A percentile compares a stretch with the other conserved stretches of the same genome.
These are phyloP conservation scores for Drosophila neutralis DNA, from an alignment of 2,888 invertebrate genomes.

Conservation along the genomic window DNA sequence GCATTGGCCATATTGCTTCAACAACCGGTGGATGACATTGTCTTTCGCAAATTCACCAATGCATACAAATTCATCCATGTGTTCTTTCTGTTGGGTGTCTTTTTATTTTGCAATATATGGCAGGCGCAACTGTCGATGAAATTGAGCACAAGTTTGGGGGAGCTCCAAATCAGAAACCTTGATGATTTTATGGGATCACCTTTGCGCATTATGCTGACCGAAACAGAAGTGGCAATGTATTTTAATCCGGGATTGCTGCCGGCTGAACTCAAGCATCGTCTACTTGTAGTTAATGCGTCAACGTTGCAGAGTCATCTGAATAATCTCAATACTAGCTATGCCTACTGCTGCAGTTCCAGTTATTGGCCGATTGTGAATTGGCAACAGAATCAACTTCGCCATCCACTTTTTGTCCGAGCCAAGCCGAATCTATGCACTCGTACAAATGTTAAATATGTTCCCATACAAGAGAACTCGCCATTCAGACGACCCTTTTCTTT, in stretches of 20 bases:
- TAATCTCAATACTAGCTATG: slow-evolving; percentile 53
- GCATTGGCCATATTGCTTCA: slow-evolving; percentile 12
- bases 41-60: not conserved
- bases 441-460: slow-evolving; percentile 18
- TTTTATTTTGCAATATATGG: slow-evolving; percentile 41
- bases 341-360: slow-evolving; percentile 42
- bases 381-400: slow-evolving; percentile 35
- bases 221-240: slow-evolving; percentile 54
- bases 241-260: slow-evolving; percentile 41
- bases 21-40: slow-evolving; percentile 34
- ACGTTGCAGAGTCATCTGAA: slow-evolving; percentile 38
- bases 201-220: slow-evolving; percentile 47
- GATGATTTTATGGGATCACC: slow-evolving; percentile 39
- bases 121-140: slow-evolving; percentile 39
- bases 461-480: slow-evolving; percentile 56
- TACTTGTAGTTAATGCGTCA: slow-evolving; percentile 51
- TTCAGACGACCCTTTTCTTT: slow-evolving; percentile 17
- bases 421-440: slow-evolving; percentile 41
- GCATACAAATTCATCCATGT: slow-evolving; percentile 51
- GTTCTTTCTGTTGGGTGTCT: slow-evolving; percentile 21
- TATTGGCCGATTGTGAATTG: slow-evolving; percentile 8
- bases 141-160: slow-evolving; percentile 20
- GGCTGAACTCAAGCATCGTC: slow-evolving; percentile 23
- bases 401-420: slow-evolving; percentile 24
- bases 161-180: slow-evolving; percentile 21